Conservation (phyloP, 2,113 vertebrate genomes). For the Rhinichthys klamathensis region DNA sequence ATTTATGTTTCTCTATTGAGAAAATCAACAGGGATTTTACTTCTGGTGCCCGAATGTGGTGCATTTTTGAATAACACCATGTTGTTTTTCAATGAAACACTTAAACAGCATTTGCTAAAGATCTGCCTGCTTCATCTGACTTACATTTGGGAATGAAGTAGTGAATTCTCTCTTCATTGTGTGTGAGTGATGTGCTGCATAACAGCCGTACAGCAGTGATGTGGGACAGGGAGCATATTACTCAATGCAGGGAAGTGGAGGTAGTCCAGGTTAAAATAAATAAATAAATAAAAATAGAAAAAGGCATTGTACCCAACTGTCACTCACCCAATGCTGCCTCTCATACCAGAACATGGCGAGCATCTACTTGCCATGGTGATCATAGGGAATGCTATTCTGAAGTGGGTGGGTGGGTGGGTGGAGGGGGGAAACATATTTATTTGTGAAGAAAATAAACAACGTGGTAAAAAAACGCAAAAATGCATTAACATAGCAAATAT, state of each 20-base stretch:
- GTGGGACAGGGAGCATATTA: slow-evolving; percentile 27
- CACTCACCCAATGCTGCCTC: slow-evolving; percentile 89
- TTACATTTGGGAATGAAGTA: not conserved
- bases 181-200: not conserved
- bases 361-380: slow-evolving; percentile 97
- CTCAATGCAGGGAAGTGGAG: slow-evolving; percentile 34
- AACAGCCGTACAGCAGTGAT: slow-evolving; percentile 31
- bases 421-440: slow-evolving; percentile 79
- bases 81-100: not conserved
- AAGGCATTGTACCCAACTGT: slow-evolving; percentile 78
- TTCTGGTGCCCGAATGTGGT: not conserved
- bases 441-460: slow-evolving; percentile 68
- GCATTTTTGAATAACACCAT: not conserved
- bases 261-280: slow-evolving; percentile 9
- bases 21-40: not conserved
- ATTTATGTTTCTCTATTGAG: not conserved
- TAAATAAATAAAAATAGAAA: slow-evolving; percentile 1
- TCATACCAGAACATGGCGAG: slow-evolving; percentile 86
- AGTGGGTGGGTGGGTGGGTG: slow-evolving; percentile 76
- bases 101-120: not conserved
- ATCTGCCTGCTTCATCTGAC: not conserved
- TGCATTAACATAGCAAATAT: not conserved
- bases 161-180: slow-evolving; percentile 13
- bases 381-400: slow-evolving; percentile 99
- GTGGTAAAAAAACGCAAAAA: slow-evolving; percentile 42